Percentiles rank a stretch among this genome's conserved stretches.
phyloP scores from a whole-genome alignment of 2,113 vertebrate genomes.

The Aspidoscelis tigris region DNA sequence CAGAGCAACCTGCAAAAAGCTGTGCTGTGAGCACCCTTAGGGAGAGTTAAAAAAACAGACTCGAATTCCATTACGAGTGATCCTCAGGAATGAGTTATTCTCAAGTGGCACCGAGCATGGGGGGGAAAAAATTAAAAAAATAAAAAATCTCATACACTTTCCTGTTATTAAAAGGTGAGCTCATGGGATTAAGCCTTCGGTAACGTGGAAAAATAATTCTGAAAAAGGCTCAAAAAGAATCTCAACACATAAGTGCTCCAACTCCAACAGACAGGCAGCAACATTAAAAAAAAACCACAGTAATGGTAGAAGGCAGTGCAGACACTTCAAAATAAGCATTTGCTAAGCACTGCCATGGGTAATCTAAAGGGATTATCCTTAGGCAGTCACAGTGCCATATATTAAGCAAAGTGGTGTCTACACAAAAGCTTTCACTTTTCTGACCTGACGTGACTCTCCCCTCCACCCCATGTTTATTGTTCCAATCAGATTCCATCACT shows the following conservation, averaged over 20 bases:
- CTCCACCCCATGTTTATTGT: conserved; percentile 36
- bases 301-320: conserved; percentile 61
- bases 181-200: conserved; percentile 64
- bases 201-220: conserved; percentile 63
- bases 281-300: conserved; percentile 53
- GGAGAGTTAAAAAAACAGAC: conserved; percentile 25
- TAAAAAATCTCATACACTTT: conserved; percentile 47
- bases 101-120: conserved; percentile 48
- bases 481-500: conserved; percentile 37
- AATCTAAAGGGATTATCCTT: conserved; percentile 70
- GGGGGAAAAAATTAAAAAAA: conserved; percentile 15
- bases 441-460: conserved; percentile 61
- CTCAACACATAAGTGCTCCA: conserved; percentile 36
- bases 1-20: conserved; percentile 53
- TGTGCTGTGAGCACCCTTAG: conserved; percentile 43
- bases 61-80: conserved; percentile 66
- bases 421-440: conserved; percentile 57
- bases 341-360: conserved; percentile 59
- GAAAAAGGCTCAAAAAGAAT: conserved; percentile 46
- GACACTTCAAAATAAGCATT: conserved; percentile 71
- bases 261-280: conserved; percentile 54
- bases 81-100: conserved; percentile 52
- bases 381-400: conserved; percentile 64
- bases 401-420: conserved; percentile 48
- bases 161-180: conserved; percentile 63